These are phyloP conservation scores for Chloroclystis v-ata DNA, from an alignment of 2,888 invertebrate genomes.

Conservation along the genomic window DNA sequence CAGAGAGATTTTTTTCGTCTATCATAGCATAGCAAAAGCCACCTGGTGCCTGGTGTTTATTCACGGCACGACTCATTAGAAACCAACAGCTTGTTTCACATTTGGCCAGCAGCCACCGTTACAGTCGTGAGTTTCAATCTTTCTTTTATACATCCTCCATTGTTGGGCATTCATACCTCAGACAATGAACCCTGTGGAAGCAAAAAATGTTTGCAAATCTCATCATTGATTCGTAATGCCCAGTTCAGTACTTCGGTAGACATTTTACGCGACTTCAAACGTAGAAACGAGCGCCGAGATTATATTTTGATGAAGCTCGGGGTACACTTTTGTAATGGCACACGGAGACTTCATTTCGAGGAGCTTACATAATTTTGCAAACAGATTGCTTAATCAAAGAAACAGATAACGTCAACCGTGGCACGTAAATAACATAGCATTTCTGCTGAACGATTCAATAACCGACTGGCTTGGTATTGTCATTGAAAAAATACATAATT, in stretches of 20 bases:
- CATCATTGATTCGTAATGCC: slow-evolving; percentile 17
- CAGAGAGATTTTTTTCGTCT: too few relatives aligned
- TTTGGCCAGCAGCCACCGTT: slow-evolving; percentile 15
- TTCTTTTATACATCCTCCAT: slow-evolving; percentile 15
- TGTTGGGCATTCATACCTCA: slow-evolving; percentile 17
- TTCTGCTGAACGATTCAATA: too few relatives aligned
- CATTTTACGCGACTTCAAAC: slow-evolving; percentile 6
- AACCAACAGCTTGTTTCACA: slow-evolving; percentile 15
- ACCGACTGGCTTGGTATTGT: too few relatives aligned
- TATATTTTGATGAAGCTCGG: slow-evolving; percentile 1
- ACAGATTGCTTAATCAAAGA: slow-evolving; percentile 1
- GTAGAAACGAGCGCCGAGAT: not conserved
- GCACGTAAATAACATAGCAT: too few relatives aligned
- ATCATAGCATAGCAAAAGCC: not conserved
- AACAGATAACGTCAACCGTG: not conserved
- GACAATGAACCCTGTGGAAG: slow-evolving; percentile 13
- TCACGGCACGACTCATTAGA: slow-evolving; percentile 4
- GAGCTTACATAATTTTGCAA: not conserved
- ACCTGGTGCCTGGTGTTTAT: not conserved
- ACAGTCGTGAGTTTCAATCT: slow-evolving; percentile 13
- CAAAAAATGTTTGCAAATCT: slow-evolving; percentile 23
- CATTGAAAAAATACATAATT: too few relatives aligned
- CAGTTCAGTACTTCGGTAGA: slow-evolving; percentile 5
- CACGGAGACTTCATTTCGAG: not conserved
- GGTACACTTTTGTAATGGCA: not conserved